Evolutionary conservation across 2,797 vertebrate genomes (phyloP), one percentile per base, ranked within the genome.

Genomic region (Semaprochilodus insignis): DNA sequence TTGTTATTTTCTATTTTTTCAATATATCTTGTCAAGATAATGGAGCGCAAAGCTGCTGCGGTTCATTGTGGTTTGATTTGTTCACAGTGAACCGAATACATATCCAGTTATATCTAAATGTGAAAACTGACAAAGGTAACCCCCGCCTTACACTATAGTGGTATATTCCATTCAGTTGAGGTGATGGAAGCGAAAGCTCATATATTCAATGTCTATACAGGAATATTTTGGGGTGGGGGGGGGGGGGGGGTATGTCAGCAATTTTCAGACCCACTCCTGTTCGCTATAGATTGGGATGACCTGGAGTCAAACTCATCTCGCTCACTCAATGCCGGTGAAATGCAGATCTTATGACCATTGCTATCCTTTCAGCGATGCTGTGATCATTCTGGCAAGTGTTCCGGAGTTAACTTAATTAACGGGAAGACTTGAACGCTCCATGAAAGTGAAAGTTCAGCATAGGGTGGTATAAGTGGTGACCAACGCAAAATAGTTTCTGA

Each of bases 301-400:
- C 81, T 85, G 52, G 62, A 74, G 85, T 85, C 83, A 85, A 83
- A 83, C 81, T 83, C 78, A 85, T 87, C 78, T 80, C 40, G 80
- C 51, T 55, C 19, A 54, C 66, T 31, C 25, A 44, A 8, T 15
- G 27, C 52, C 71, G 55, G 54, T 77, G 67, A 82, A 84, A 84
- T 77, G 27, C 51, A 71, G 51, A 71, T 81, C 48, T 75, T 57
- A 78, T 73, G 69, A 36, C 44, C 77, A 23, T 77, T 80, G 23
- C 34, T 55, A 52, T 77, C 40, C 69, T 34, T 23, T n/a, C 62
- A 19, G 54, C 62, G 63, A 48, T 69, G 66, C 21, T 4, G 19
- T 23, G 57, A 27, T 14, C 48, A 72, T 48, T 23, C 72, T 81
- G 23, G 13, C 25, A 75, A 76, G 36, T 74, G 74, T 75, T 82